Evolutionary conservation across 2,113 vertebrate genomes (phyloP).

Genomic region (Apeltes quadracus): DNA sequence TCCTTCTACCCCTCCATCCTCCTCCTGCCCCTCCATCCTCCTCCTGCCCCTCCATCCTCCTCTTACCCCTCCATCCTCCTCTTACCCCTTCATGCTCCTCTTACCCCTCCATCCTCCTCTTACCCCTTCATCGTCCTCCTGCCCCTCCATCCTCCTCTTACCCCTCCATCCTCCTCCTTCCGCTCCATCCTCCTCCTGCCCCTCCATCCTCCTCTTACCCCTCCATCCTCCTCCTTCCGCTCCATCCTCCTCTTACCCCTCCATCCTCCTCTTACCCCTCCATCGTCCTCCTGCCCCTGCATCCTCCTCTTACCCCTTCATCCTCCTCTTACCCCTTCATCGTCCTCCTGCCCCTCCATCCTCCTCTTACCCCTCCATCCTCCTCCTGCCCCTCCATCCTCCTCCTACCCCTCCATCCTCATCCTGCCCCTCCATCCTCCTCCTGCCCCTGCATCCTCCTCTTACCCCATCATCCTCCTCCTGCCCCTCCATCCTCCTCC

Average conservation of each 20-base stretch:
- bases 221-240: too few relatives aligned
- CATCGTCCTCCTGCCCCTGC: not conserved
- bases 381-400: not conserved
- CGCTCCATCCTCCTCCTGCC: not conserved
- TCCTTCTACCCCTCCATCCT: too few relatives aligned
- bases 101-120: not conserved
- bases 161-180: slow-evolving; percentile 2
- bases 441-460: too few relatives aligned
- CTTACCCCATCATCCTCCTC: not conserved
- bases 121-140: too few relatives aligned
- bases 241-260: not conserved
- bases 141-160: not conserved
- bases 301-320: too few relatives aligned
- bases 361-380: not conserved
- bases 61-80: not conserved
- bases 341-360: not conserved
- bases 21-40: not conserved
- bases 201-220: not conserved
- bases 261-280: not conserved
- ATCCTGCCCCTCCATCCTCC: too few relatives aligned
- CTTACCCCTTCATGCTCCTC: too few relatives aligned
- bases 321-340: too few relatives aligned
- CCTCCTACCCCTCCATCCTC: slow-evolving; percentile 1
- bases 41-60: slow-evolving; percentile 8
- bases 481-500: slow-evolving; percentile 8